Conservation (phyloP, 1,140 invertebrate species). For the Eubasilissa regina region DNA sequence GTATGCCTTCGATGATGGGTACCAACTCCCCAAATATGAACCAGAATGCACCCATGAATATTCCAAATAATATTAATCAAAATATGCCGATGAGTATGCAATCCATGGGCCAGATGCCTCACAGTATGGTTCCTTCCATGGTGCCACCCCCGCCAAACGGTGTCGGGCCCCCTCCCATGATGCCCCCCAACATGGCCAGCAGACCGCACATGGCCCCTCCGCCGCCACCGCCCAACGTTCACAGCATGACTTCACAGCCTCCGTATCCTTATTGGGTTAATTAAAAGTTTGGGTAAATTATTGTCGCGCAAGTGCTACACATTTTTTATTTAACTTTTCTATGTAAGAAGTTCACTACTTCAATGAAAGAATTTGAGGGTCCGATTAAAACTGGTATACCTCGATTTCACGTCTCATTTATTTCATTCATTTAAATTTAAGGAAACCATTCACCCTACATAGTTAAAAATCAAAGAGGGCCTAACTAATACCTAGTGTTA, state of each 20-base stretch:
- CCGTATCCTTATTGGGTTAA: constrained; percentile 56
- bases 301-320: too few relatives aligned
- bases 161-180: constrained; percentile 31
- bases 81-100: constrained; percentile 50
- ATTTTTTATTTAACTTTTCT: too few relatives aligned
- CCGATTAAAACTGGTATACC: too few relatives aligned
- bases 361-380: too few relatives aligned
- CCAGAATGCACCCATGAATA: constrained; percentile 33
- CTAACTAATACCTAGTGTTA: too few relatives aligned
- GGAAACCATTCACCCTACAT: too few relatives aligned
- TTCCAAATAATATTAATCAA: constrained; percentile 26
- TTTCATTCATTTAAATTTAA: too few relatives aligned
- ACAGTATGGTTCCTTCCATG: constrained; percentile 50
- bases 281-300: neutral
- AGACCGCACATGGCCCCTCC: constrained; percentile 18
- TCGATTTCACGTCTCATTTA: too few relatives aligned
- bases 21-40: constrained; percentile 36
- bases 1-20: constrained; percentile 45
- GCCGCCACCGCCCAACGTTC: constrained; percentile 34
- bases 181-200: constrained; percentile 19
- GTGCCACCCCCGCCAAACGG: constrained; percentile 37
- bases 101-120: constrained; percentile 51
- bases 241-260: constrained; percentile 51
- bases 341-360: too few relatives aligned
- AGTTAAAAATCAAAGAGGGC: too few relatives aligned